These are phyloP conservation scores for Parascotia fuliginaria DNA, from an alignment of 2,888 invertebrate species.

Conservation along the genomic window DNA sequence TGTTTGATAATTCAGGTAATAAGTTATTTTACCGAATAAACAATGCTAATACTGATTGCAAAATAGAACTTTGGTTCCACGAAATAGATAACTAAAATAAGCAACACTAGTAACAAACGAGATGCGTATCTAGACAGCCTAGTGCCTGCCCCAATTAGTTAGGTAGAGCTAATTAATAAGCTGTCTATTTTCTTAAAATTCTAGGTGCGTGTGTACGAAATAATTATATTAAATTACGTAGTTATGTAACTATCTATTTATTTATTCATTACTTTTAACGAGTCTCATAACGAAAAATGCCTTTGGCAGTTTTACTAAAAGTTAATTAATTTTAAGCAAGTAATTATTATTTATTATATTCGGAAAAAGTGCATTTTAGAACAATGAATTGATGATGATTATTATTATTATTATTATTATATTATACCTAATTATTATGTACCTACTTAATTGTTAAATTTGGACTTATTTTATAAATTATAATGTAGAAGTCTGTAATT, in stretches of 20 bases:
- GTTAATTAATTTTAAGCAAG: conserved; percentile 2
- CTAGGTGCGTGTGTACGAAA: neutral
- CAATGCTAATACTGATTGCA: conserved; percentile 2
- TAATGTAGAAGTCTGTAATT: conserved; percentile 20
- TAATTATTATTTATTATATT: conserved; percentile 12
- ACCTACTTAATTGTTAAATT: conserved; percentile 33
- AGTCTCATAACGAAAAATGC: conserved; percentile 1
- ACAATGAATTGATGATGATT: conserved; percentile 32
- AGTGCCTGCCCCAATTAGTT: conserved; percentile 41
- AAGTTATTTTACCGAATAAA: too few relatives aligned
- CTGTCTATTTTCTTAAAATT: conserved; percentile 6
- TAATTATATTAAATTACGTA: neutral
- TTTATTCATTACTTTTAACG: conserved; percentile 1
- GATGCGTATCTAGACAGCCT: conserved; percentile 25
- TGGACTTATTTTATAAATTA: conserved; percentile 24
- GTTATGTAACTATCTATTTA: neutral
- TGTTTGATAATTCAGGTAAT: too few relatives aligned
- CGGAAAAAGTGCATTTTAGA: conserved; percentile 6
- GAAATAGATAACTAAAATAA: neutral
- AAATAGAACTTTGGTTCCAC: conserved; percentile 17
- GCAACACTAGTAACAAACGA: conserved; percentile 9
- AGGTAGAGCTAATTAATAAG: conserved; percentile 19
- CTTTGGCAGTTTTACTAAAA: conserved; percentile 16
- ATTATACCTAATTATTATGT: neutral
- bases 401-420: conserved; percentile 5